These are phyloP conservation scores for Apodemus agrarius DNA, from an alignment of 2,797 vertebrate species.

Conservation along the genomic window DNA sequence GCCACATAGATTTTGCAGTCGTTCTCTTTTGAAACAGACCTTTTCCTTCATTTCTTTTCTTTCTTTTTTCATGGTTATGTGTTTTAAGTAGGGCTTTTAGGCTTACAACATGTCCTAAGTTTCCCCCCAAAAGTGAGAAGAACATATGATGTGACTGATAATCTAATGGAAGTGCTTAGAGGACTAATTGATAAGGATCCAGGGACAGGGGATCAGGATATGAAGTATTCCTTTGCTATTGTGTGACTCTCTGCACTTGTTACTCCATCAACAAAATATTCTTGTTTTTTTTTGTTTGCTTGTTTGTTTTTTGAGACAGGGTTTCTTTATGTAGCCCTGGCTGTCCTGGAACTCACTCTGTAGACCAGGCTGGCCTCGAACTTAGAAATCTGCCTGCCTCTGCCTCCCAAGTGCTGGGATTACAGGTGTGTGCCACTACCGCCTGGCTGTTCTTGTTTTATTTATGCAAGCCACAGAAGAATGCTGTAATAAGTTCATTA, in stretches of 20 bases:
- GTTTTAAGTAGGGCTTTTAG: not conserved
- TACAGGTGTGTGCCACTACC: too few species aligned
- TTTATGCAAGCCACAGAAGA: not conserved
- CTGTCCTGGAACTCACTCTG: too few species aligned
- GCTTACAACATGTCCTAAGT: not conserved
- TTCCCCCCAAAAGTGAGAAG: not conserved
- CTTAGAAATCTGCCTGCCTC: too few species aligned
- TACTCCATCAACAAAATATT: not conserved
- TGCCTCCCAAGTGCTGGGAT: too few species aligned
- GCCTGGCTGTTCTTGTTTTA: not conserved
- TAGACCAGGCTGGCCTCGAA: too few species aligned
- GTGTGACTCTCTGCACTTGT: not conserved
- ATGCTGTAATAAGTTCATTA: not conserved
- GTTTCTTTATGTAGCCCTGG: too few species aligned
- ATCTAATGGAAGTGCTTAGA: not conserved
- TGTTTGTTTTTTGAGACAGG: too few species aligned
- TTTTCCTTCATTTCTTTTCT: not conserved
- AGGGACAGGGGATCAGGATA: not conserved
- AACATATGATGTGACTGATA: not conserved
- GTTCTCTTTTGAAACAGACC: not conserved
- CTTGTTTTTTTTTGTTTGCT: too few species aligned
- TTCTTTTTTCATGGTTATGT: not conserved
- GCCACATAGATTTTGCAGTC: not conserved
- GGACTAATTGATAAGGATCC: not conserved
- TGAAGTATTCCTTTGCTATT: not conserved